A percentile compares a stretch with the other conserved stretches of the same genome.
Conservation (phyloP, 1,140 invertebrate species). For the Samia ricini region DNA sequence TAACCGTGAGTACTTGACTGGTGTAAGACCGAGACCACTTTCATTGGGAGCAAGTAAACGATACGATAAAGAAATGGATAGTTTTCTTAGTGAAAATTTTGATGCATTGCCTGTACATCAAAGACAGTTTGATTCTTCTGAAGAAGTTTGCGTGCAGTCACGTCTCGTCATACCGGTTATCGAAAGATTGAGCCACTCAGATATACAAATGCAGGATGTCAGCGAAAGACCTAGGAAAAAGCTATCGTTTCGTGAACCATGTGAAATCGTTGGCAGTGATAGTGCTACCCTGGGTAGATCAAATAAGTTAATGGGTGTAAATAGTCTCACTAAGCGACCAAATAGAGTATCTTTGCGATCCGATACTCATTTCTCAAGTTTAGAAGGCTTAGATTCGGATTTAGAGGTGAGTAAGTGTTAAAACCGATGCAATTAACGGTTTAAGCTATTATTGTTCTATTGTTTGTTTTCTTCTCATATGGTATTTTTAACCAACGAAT, state of each 20-base stretch:
- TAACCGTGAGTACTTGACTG: slow-evolving; percentile 31
- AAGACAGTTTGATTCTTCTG: slow-evolving; percentile 50
- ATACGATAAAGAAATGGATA: slow-evolving; percentile 46
- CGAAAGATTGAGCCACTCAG: slow-evolving; percentile 56
- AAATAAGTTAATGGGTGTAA: slow-evolving; percentile 65
- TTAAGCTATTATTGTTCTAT: not conserved
- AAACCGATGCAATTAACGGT: not conserved
- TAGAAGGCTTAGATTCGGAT: slow-evolving; percentile 58
- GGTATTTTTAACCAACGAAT: not conserved
- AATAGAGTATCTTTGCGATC: slow-evolving; percentile 51
- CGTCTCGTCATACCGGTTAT: slow-evolving; percentile 64
- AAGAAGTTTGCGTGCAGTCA: slow-evolving; percentile 65
- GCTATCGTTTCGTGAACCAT: slow-evolving; percentile 89
- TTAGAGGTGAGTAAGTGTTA: slow-evolving; percentile 52
- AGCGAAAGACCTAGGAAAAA: slow-evolving; percentile 88
- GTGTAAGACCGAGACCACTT: slow-evolving; percentile 45
- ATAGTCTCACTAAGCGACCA: slow-evolving; percentile 53
- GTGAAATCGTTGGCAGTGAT: slow-evolving; percentile 79
- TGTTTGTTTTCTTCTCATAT: not conserved
- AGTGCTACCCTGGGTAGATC: slow-evolving; percentile 52
- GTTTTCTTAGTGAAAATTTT: slow-evolving; percentile 40
- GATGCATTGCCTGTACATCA: slow-evolving; percentile 40
- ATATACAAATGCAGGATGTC: slow-evolving; percentile 62
- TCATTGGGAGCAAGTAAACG: slow-evolving; percentile 56
- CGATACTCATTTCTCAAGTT: slow-evolving; percentile 38